These are phyloP conservation scores for Dascillus cervinus DNA, from an alignment of 2,888 invertebrate genomes.

Conservation along the genomic window DNA sequence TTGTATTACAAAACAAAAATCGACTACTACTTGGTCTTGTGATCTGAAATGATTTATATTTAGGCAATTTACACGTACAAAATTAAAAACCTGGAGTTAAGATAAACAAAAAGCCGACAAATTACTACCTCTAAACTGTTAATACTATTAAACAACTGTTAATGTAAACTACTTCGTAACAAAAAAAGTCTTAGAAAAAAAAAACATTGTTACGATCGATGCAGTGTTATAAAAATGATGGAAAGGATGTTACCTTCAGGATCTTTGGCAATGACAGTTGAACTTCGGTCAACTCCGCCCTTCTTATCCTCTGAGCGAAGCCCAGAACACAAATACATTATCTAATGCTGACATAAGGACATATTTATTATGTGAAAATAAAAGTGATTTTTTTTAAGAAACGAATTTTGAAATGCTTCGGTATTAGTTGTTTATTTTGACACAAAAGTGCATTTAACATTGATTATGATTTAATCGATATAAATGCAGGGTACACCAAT, in stretches of 20 bases:
- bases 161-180: background rate
- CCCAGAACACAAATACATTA: constrained; percentile 51
- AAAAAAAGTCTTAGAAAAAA: background rate
- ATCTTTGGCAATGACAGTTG: constrained; percentile 90
- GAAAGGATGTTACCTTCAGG: constrained; percentile 65
- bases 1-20: constrained; percentile 2
- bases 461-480: too few relatives aligned
- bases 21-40: background rate
- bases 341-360: constrained; percentile 13
- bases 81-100: too few relatives aligned
- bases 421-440: constrained; percentile 1
- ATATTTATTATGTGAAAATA: background rate
- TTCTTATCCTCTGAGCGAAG: constrained; percentile 75
- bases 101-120: background rate
- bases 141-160: background rate
- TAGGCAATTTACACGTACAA: constrained; percentile 1
- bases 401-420: too few relatives aligned
- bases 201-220: constrained; percentile 9
- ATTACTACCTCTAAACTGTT: background rate
- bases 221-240: constrained; percentile 12
- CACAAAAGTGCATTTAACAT: too few relatives aligned
- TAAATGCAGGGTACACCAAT: too few relatives aligned
- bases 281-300: constrained; percentile 87
- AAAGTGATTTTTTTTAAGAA: too few relatives aligned
- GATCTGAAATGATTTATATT: constrained; percentile 1